phyloP scores from a whole-genome alignment of 1,140 invertebrate genomes.

The Drosophila ogumai region DNA sequence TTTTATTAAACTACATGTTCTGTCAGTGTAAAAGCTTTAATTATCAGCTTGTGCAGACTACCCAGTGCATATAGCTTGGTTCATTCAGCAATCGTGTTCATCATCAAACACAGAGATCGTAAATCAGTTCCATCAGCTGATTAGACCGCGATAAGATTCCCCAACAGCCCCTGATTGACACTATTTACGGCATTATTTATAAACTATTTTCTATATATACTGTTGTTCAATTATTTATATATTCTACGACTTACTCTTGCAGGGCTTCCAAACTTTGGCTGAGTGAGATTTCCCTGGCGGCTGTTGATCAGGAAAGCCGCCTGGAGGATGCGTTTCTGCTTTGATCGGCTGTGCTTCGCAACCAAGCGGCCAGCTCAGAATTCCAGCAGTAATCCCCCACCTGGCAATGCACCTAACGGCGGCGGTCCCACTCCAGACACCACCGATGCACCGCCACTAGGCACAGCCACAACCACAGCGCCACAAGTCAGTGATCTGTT shows the following conservation, averaged over 20 bases:
- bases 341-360: slow-evolving; percentile 94
- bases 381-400: slow-evolving; percentile 21
- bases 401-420: slow-evolving; percentile 26
- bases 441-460: slow-evolving; percentile 50
- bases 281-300: slow-evolving; percentile 63
- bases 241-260: not conserved
- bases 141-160: slow-evolving; percentile 46
- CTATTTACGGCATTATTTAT: slow-evolving; percentile 8
- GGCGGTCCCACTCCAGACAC: slow-evolving; percentile 25
- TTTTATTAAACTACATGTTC: not conserved
- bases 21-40: slow-evolving; percentile 4
- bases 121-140: slow-evolving; percentile 50
- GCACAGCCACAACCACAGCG: slow-evolving; percentile 25
- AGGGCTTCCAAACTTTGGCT: slow-evolving; percentile 58
- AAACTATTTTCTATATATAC: not conserved
- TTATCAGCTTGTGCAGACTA: slow-evolving; percentile 3
- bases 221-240: not conserved
- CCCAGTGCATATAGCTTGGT: not conserved
- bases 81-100: slow-evolving; percentile 20
- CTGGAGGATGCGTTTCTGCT: slow-evolving; percentile 95
- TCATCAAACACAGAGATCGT: slow-evolving; percentile 24
- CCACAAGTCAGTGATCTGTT: slow-evolving; percentile 46
- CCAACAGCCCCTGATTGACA: slow-evolving; percentile 14
- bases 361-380: slow-evolving; percentile 90
- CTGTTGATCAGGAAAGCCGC: slow-evolving; percentile 85